Percentiles rank a stretch among this genome's conserved stretches.
These are phyloP conservation scores for Nymphalis io DNA, from an alignment of 1,140 invertebrate species.

Conservation along the genomic window DNA sequence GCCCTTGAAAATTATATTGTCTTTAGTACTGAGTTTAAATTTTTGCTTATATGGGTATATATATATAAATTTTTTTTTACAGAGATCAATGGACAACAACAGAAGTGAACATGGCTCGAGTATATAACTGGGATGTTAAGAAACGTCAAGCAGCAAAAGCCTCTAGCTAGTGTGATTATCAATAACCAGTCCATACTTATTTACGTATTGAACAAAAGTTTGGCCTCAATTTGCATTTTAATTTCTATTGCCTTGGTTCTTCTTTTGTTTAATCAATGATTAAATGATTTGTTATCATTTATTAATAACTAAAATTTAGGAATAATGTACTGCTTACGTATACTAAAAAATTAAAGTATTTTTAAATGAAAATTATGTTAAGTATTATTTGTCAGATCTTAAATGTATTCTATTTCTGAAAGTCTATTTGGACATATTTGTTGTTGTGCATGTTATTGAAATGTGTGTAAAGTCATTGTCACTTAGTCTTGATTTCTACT, in stretches of 20 bases:
- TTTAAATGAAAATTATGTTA: slow-evolving; percentile 3
- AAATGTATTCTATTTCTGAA: neutral
- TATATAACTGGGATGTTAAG: slow-evolving; percentile 98
- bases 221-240: neutral
- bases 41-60: too few relatives aligned
- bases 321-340: too few relatives aligned
- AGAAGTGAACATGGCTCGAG: slow-evolving; percentile 98
- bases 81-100: slow-evolving; percentile 98
- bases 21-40: too few relatives aligned
- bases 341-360: neutral
- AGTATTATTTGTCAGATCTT: slow-evolving; percentile 2
- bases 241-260: neutral
- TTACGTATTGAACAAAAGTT: neutral
- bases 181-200: neutral
- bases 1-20: too few relatives aligned
- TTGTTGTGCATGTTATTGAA: too few relatives aligned
- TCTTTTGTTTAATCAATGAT: slow-evolving; percentile 3
- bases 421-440: too few relatives aligned
- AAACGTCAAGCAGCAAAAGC: slow-evolving; percentile 85
- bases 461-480: too few relatives aligned
- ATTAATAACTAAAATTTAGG: neutral
- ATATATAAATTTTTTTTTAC: slow-evolving; percentile 54
- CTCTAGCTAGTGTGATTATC: slow-evolving; percentile 49
- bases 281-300: neutral
- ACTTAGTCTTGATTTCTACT: too few relatives aligned